phyloP scores from a whole-genome alignment of 2,888 invertebrate genomes.

The Megalurothrips usitatus region DNA sequence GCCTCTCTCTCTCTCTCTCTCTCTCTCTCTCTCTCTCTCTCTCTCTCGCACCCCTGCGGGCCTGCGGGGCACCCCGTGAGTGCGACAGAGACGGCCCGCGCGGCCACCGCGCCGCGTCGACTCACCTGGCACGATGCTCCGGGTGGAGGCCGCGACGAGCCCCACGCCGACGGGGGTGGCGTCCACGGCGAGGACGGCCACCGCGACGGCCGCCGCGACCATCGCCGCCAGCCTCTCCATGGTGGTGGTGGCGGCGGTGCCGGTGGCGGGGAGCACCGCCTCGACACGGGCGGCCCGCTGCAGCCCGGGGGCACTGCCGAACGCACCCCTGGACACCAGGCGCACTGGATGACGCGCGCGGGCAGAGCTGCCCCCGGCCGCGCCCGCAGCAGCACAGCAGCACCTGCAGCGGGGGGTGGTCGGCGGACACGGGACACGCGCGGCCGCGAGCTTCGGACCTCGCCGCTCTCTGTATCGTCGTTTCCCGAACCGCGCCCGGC shows the following conservation, averaged over 20 bases:
- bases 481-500: not conserved
- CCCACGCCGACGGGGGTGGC: not conserved
- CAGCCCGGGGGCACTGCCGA: not conserved
- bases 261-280: not conserved
- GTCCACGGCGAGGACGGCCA: not conserved
- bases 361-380: not conserved
- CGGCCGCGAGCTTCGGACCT: too few species aligned
- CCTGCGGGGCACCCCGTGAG: too few species aligned
- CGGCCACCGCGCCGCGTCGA: not conserved
- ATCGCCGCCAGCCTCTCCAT: not conserved
- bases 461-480: too few species aligned
- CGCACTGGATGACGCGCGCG: not conserved
- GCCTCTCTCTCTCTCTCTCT: too few species aligned
- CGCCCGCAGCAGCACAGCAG: not conserved
- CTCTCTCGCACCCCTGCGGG: too few species aligned
- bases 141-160: not conserved
- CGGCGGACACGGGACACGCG: not conserved
- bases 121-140: slow-evolving; percentile 1
- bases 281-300: not conserved
- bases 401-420: not conserved
- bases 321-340: not conserved
- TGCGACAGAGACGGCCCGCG: too few species aligned
- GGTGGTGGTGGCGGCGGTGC: not conserved
- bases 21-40: too few species aligned
- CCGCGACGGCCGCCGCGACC: not conserved